Evolutionary conservation across 2,113 vertebrate species (phyloP).

Genomic region (Ctenomys sociabilis): DNA sequence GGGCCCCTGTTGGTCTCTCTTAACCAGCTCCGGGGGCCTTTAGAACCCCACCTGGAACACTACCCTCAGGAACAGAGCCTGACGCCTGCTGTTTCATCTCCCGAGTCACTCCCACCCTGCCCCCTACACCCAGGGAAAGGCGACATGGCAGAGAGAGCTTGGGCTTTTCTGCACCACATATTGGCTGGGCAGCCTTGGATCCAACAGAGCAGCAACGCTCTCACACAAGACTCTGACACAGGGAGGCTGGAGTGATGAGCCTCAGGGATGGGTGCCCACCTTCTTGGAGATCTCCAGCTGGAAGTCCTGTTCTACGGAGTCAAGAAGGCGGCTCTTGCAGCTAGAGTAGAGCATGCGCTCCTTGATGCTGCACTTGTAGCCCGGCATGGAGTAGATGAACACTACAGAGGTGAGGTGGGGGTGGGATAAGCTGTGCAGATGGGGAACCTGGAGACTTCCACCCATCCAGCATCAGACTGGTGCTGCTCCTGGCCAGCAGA

Average conservation of each 20-base stretch:
- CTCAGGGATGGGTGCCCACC: conserved; percentile 83
- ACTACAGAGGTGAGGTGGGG: conserved; percentile 84
- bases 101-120: no score
- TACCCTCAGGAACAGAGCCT: not conserved
- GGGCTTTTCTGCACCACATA: not conserved
- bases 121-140: not conserved
- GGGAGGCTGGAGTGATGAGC: not conserved
- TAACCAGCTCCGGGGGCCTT: not conserved
- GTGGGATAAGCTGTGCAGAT: not conserved
- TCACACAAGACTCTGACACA: not conserved
- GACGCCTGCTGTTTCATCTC: not conserved
- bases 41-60: not conserved
- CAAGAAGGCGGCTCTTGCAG: conserved; percentile 97
- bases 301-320: conserved; percentile 95
- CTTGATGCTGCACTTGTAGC: conserved; percentile 98
- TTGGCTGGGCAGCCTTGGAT: not conserved
- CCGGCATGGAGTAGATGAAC: conserved; percentile 99
- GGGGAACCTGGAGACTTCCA: not conserved
- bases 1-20: no score
- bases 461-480: rapidly evolving
- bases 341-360: conserved; percentile 99
- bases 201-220: not conserved
- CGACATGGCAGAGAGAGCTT: not conserved
- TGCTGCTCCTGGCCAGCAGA: conserved; percentile 82
- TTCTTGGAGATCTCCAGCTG: conserved; percentile 96